A percentile compares a stretch with the other conserved stretches of the same genome.
These are phyloP conservation scores for Cuniculus paca DNA, from an alignment of 2,797 vertebrate genomes.

Conservation along the genomic window DNA sequence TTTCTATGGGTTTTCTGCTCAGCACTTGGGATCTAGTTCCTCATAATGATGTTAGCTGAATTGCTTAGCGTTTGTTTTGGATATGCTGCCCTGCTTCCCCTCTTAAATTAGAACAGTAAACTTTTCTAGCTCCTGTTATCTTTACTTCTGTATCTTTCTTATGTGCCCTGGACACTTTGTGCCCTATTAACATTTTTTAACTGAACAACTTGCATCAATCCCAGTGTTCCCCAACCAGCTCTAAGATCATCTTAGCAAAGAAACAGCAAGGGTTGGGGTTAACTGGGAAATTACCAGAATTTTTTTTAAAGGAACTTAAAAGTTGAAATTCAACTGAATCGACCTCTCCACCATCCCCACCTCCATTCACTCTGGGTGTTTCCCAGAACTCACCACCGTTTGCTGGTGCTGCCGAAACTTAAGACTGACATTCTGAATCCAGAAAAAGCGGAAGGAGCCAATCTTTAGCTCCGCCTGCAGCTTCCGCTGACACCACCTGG, in stretches of 20 bases:
- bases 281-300: slow-evolving; percentile 12
- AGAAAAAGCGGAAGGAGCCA: slow-evolving; percentile 94
- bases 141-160: slow-evolving; percentile 51
- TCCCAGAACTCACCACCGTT: slow-evolving; percentile 92
- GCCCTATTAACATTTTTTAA: slow-evolving; percentile 33
- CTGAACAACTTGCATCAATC: slow-evolving; percentile 25
- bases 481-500: slow-evolving; percentile 92
- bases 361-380: not conserved
- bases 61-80: slow-evolving; percentile 40
- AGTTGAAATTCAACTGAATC: slow-evolving; percentile 45
- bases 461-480: slow-evolving; percentile 96
- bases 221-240: slow-evolving; percentile 13
- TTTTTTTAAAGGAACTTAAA: slow-evolving; percentile 35
- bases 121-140: slow-evolving; percentile 55
- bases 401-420: slow-evolving; percentile 96
- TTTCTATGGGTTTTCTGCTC: slow-evolving; percentile 54
- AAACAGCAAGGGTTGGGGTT: not conserved
- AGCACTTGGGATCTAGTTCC: not conserved
- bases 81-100: not conserved
- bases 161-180: slow-evolving; percentile 1
- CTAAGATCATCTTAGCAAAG: slow-evolving; percentile 43
- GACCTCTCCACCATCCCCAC: not conserved
- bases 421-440: slow-evolving; percentile 94
- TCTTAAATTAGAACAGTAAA: slow-evolving; percentile 63
- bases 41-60: not conserved